Evolutionary conservation across 1,140 invertebrate genomes (phyloP).

Genomic region (Stratiolaelaps scimitus): DNA sequence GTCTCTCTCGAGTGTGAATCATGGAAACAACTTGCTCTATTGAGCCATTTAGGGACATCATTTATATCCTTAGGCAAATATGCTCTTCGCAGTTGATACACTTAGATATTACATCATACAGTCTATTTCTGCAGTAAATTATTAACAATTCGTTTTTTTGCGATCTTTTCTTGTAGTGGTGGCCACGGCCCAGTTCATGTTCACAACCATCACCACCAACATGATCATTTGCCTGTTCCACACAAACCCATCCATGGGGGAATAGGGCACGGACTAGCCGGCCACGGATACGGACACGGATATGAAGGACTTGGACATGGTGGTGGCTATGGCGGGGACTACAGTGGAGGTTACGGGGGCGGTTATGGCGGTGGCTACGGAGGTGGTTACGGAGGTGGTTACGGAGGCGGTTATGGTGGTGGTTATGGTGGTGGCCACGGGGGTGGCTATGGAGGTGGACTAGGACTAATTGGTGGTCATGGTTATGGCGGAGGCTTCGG

Average conservation of each 20-base stretch:
- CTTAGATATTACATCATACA: not conserved
- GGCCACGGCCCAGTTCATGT: slow-evolving; percentile 10
- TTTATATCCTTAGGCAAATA: no score
- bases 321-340: not conserved
- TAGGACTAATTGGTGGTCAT: not conserved
- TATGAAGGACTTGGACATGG: not conserved
- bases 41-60: no score
- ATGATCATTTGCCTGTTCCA: not conserved
- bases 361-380: not conserved
- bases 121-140: not conserved
- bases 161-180: not conserved
- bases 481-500: not conserved
- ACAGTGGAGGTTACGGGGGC: not conserved
- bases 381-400: not conserved
- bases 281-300: not conserved
- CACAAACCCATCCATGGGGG: slow-evolving; percentile 8
- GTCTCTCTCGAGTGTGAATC: no score
- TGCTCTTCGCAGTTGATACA: not conserved
- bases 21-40: no score
- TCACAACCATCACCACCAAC: slow-evolving; percentile 12
- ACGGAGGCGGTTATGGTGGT: not conserved
- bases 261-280: not conserved
- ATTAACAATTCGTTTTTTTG: not conserved
- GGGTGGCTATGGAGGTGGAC: not conserved
- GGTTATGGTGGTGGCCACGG: not conserved